Conservation (phyloP, 2,888 invertebrate genomes). For the Zootermopsis nevadensis region DNA sequence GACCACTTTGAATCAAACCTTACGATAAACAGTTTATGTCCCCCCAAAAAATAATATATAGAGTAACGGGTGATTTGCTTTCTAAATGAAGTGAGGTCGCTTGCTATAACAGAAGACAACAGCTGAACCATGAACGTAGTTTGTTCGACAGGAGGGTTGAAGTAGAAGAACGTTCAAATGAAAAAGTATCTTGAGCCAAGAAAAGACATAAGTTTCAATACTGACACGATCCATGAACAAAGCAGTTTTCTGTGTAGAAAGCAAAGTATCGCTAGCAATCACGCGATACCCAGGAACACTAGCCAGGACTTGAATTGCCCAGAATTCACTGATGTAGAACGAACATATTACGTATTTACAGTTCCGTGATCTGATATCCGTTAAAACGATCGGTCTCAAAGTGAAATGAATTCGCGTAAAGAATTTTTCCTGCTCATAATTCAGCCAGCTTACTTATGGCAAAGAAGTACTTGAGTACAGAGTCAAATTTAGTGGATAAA, state of each 20-base stretch:
- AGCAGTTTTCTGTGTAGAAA: neutral
- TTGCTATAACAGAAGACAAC: neutral
- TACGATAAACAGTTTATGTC: constrained; percentile 29
- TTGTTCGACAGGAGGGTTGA: neutral
- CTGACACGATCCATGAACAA: neutral
- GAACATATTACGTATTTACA: constrained; percentile 4
- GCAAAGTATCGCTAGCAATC: constrained; percentile 23
- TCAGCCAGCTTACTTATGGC: no score
- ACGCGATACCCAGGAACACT: constrained; percentile 2
- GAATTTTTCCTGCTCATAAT: no score
- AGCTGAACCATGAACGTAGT: neutral
- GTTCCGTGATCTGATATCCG: neutral
- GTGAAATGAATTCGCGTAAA: neutral
- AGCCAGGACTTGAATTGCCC: constrained; percentile 37
- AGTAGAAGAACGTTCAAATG: constrained; percentile 18
- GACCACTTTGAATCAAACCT: constrained; percentile 39
- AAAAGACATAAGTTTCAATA: constrained; percentile 33
- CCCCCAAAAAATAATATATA: neutral
- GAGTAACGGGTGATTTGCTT: constrained; percentile 15
- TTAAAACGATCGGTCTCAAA: neutral
- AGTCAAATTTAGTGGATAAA: no score
- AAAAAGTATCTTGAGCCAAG: constrained; percentile 36
- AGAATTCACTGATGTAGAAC: constrained; percentile 20
- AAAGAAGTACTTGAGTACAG: no score
- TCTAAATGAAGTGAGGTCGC: neutral